Conservation (phyloP, 2,113 vertebrate genomes). For the Hyperoodon ampullatus region DNA sequence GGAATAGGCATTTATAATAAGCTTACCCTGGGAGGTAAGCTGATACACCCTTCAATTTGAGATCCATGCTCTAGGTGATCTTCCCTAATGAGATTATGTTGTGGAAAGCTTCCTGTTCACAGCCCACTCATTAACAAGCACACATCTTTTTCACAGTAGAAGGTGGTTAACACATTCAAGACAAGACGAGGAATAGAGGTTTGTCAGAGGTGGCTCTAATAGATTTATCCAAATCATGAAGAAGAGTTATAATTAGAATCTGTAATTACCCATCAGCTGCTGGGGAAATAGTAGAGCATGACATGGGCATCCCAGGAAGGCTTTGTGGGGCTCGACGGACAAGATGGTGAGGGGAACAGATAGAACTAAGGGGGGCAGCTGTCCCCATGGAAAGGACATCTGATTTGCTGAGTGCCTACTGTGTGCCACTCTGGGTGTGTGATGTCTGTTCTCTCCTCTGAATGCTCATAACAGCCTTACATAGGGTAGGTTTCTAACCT, state of each 20-base stretch:
- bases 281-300: neutral
- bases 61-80: neutral
- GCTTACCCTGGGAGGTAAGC: neutral
- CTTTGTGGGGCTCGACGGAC: neutral
- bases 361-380: neutral
- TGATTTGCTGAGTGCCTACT: neutral
- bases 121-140: neutral
- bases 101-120: neutral
- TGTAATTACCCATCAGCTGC: constrained; percentile 60
- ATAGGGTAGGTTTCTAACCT: neutral
- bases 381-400: neutral
- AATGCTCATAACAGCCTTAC: neutral
- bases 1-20: neutral
- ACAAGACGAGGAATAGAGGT: neutral
- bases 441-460: neutral
- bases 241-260: constrained; percentile 62
- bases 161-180: neutral
- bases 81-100: neutral
- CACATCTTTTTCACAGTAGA: neutral
- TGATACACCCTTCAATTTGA: neutral
- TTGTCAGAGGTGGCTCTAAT: neutral
- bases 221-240: constrained; percentile 61
- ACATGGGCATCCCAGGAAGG: neutral
- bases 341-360: neutral
- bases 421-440: too few species aligned